Evolutionary conservation across 2,888 invertebrate species (phyloP).

Genomic region (Leptarthrus brevirostris): DNA sequence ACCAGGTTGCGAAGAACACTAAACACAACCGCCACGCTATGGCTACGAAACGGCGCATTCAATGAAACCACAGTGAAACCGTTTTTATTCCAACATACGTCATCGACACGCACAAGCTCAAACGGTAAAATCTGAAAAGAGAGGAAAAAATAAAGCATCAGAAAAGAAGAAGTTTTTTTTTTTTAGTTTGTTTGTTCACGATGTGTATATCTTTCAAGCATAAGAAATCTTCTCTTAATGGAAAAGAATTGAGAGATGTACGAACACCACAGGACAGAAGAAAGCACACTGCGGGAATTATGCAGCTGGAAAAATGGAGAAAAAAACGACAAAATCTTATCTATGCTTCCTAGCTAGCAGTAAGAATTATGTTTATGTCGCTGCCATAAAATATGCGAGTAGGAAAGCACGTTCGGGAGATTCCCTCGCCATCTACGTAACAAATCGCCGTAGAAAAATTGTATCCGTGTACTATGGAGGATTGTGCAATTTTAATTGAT

Average conservation of each 20-base stretch:
- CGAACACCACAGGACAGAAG: neutral
- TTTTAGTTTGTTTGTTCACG: neutral
- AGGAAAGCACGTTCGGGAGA: no score
- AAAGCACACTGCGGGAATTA: slow-evolving; percentile 4
- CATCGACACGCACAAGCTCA: slow-evolving; percentile 39
- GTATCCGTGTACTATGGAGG: no score
- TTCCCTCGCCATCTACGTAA: no score
- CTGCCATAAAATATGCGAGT: slow-evolving; percentile 10
- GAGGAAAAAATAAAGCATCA: slow-evolving; percentile 26
- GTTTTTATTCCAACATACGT: slow-evolving; percentile 45
- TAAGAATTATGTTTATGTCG: slow-evolving; percentile 1
- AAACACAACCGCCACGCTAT: slow-evolving; percentile 27
- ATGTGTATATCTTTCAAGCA: neutral
- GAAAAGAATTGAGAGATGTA: neutral
- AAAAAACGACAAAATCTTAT: neutral
- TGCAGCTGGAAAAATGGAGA: neutral
- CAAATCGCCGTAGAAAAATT: no score
- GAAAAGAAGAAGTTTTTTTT: slow-evolving; percentile 19
- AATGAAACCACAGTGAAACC: slow-evolving; percentile 37
- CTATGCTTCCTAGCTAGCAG: neutral
- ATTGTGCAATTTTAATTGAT: no score
- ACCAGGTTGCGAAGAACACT: slow-evolving; percentile 16
- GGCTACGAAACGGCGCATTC: neutral
- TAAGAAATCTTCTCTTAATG: neutral
- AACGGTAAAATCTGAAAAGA: slow-evolving; percentile 40